Percentiles rank a stretch among this genome's conserved stretches.
These are phyloP conservation scores for Ectemnius continuus DNA, from an alignment of 2,888 invertebrate species.

Conservation along the genomic window DNA sequence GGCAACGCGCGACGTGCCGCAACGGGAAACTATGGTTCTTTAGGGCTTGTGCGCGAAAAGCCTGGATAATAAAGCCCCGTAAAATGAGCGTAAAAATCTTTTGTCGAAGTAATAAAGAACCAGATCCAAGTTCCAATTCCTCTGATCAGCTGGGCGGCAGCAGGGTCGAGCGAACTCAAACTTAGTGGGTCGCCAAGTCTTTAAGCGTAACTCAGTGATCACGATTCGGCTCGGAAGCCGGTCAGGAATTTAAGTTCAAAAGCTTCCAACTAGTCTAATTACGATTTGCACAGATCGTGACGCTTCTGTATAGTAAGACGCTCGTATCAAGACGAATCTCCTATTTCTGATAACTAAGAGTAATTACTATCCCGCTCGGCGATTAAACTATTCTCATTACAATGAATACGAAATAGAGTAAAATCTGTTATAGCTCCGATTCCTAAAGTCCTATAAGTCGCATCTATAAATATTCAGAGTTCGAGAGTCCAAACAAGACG, in stretches of 20 bases:
- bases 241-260: constrained; percentile 71
- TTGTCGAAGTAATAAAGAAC: constrained; percentile 15
- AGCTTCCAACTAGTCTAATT: constrained; percentile 73
- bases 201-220: constrained; percentile 57
- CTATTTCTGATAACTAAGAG: constrained; percentile 23
- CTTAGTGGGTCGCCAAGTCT: constrained; percentile 49
- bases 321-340: constrained; percentile 34
- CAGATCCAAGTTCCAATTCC: constrained; percentile 24
- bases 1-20: too few species aligned
- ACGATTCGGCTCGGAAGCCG: constrained; percentile 29
- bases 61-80: constrained; percentile 15
- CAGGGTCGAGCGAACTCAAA: constrained; percentile 46
- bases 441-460: too few species aligned
- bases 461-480: too few species aligned
- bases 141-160: constrained; percentile 35
- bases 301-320: constrained; percentile 50
- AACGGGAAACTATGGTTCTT: too few species aligned
- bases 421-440: too few species aligned
- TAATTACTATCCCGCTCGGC: constrained; percentile 39
- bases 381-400: constrained; percentile 33
- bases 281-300: constrained; percentile 67
- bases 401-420: constrained; percentile 14
- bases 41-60: neutral
- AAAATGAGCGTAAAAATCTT: constrained; percentile 30
- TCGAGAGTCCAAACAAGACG: too few species aligned